Evolutionary conservation across 2,113 vertebrate species (phyloP).

Genomic region (Eurypyga helias): DNA sequence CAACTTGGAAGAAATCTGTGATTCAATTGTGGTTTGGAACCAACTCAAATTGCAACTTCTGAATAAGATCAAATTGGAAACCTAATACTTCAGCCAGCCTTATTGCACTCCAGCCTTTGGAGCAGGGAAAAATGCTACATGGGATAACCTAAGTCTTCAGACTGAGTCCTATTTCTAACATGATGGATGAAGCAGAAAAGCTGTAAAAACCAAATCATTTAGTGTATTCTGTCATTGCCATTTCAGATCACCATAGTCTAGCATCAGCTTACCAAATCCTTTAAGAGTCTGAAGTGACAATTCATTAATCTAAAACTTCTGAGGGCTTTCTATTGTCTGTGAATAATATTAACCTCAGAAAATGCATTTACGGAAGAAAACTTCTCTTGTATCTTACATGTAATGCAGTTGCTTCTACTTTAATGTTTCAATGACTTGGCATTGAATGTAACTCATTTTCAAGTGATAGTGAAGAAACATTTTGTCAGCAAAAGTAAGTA

Average conservation of each 20-base stretch:
- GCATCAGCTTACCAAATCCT: not conserved
- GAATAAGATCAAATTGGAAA: constrained; percentile 59
- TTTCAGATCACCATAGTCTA: not conserved
- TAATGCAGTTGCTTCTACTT: not conserved
- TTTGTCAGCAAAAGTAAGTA: not conserved
- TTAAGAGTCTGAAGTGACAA: not conserved
- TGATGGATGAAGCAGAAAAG: not conserved
- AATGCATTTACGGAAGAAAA: not conserved
- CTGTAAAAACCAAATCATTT: not conserved
- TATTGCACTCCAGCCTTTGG: not conserved
- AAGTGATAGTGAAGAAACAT: not conserved
- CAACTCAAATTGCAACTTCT: constrained; percentile 52
- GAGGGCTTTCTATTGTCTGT: not conserved
- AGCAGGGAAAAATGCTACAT: not conserved
- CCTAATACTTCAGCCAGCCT: constrained; percentile 6
- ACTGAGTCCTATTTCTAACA: not conserved
- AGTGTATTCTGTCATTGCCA: not conserved
- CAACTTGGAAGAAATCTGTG: constrained; percentile 56
- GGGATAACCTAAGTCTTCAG: not conserved
- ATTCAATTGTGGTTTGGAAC: constrained; percentile 68
- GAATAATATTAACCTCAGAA: not conserved
- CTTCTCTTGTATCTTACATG: not conserved
- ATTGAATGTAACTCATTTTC: not conserved
- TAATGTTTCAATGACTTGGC: not conserved
- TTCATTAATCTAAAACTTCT: not conserved